phyloP scores from a whole-genome alignment of 2,113 vertebrate genomes.

The Chamaetylas fuelleborni region DNA sequence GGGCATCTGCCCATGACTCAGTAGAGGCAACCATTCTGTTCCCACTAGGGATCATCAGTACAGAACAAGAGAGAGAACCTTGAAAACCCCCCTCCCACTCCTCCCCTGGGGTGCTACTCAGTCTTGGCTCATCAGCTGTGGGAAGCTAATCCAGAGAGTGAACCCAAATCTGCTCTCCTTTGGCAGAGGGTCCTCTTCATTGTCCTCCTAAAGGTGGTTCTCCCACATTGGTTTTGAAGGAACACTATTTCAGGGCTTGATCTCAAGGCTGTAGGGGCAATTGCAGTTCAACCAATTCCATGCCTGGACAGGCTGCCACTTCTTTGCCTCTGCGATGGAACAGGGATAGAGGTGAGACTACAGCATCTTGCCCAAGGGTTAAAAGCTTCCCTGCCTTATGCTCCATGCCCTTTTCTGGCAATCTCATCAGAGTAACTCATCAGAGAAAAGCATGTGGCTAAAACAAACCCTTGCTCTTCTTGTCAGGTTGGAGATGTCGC shows the following conservation, averaged over 20 bases:
- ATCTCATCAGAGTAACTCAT: neutral
- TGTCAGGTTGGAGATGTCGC: neutral
- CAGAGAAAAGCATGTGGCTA: neutral
- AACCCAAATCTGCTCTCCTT: neutral
- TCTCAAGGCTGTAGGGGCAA: neutral
- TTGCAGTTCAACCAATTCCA: neutral
- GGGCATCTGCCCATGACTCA: neutral
- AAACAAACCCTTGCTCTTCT: neutral
- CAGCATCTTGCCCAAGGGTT: neutral
- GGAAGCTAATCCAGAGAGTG: neutral
- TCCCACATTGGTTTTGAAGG: neutral
- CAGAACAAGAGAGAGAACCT: neutral
- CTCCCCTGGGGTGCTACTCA: accelerated
- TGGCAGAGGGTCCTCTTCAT: neutral
- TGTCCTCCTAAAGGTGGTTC: neutral
- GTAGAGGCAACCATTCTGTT: neutral
- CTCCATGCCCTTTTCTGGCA: neutral
- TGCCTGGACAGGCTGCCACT: neutral
- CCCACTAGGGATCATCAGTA: neutral
- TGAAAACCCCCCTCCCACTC: neutral
- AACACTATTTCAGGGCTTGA: neutral
- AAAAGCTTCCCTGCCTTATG: neutral
- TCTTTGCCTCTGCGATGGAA: neutral
- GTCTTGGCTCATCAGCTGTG: neutral
- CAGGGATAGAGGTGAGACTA: neutral